A percentile compares a stretch with the other conserved stretches of the same genome.
phyloP scores from a whole-genome alignment of 2,113 vertebrate species.

The Lycaon pictus region DNA sequence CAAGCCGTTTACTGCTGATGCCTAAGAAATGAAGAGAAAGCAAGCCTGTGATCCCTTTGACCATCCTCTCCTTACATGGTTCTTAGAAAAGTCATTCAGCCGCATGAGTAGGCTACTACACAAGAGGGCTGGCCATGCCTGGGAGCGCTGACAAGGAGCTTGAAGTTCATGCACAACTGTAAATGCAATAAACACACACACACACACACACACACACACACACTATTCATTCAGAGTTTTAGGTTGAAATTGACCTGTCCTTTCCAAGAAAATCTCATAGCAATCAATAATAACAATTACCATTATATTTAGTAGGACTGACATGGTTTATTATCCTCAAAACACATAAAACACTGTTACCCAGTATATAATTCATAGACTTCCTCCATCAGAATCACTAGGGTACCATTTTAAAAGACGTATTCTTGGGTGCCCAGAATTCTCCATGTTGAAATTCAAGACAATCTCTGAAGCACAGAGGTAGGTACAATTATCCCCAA shows the following conservation, averaged over 20 bases:
- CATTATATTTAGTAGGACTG: background rate
- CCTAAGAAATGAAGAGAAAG: conserved; percentile 80
- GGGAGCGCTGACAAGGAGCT: background rate
- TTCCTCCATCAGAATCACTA: background rate
- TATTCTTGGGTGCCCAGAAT: background rate
- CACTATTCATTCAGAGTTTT: background rate
- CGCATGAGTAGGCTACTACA: rapidly evolving
- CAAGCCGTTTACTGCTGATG: conserved; percentile 85
- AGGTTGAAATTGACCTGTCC: background rate
- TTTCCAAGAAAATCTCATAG: background rate
- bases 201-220: too few species aligned
- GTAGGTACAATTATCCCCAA: background rate
- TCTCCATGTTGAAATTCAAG: conserved; percentile 20
- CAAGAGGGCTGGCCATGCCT: background rate
- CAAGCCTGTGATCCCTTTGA: background rate
- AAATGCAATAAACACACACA: background rate
- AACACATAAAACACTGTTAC: background rate
- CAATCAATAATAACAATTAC: background rate
- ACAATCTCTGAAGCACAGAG: background rate
- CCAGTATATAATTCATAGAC: background rate
- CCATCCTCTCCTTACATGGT: too few species aligned
- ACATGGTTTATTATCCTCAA: background rate
- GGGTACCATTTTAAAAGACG: background rate
- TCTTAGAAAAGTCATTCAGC: background rate
- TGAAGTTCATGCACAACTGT: rapidly evolving